Evolutionary conservation across 2,797 vertebrate genomes (phyloP).

Genomic region (Toxotes lorentzi): DNA sequence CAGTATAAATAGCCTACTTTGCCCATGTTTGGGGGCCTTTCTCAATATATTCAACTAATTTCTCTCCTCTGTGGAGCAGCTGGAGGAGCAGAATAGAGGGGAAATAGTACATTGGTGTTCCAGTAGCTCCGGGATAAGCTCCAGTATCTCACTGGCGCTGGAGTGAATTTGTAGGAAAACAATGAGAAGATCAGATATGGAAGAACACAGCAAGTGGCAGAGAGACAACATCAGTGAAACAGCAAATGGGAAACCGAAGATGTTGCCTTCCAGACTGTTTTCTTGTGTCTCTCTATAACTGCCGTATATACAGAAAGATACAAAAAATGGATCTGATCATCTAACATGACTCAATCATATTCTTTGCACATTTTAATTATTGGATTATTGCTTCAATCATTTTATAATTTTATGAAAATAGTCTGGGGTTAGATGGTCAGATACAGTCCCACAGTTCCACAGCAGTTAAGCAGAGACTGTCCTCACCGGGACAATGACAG

Average conservation of each 20-base stretch:
- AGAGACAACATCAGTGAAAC: constrained; percentile 29
- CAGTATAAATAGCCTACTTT: constrained; percentile 75
- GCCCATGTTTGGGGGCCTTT: constrained; percentile 72
- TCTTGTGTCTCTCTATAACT: constrained; percentile 2
- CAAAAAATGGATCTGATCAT: background rate
- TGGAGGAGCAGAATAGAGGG: constrained; percentile 59
- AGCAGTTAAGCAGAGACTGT: background rate
- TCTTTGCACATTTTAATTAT: background rate
- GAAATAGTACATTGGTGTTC: constrained; percentile 55
- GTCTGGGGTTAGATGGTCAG: background rate
- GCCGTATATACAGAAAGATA: background rate
- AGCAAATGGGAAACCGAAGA: constrained; percentile 42
- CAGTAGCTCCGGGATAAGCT: constrained; percentile 39
- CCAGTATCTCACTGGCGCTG: constrained; percentile 58
- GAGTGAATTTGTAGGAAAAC: constrained; percentile 60
- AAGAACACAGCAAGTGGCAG: constrained; percentile 54
- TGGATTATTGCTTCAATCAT: background rate
- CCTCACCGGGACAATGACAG: too few species aligned
- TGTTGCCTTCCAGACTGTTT: background rate
- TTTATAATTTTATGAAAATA: background rate
- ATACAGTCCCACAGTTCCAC: background rate
- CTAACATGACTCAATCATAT: background rate
- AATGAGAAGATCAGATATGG: constrained; percentile 70
- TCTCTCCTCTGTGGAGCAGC: constrained; percentile 64
- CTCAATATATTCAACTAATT: constrained; percentile 75